Percentiles rank a stretch among this genome's conserved stretches.
phyloP scores from a whole-genome alignment of 1,140 invertebrate species.

The Callitettix versicolor region DNA sequence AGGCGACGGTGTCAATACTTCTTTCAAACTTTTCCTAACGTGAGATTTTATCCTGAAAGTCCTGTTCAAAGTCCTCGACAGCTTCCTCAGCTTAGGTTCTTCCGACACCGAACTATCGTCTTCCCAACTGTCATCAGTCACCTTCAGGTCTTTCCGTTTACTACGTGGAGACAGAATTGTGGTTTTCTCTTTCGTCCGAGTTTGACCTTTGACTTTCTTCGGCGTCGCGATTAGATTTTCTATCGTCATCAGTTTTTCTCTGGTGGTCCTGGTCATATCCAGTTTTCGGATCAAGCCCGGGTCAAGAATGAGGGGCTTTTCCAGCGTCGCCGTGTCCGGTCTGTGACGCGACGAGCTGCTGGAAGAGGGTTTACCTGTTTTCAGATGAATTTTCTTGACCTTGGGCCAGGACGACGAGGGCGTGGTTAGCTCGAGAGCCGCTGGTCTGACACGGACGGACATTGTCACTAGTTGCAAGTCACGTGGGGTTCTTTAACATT shows the following conservation, averaged over 20 bases:
- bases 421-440: background rate
- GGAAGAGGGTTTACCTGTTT: background rate
- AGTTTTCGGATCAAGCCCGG: constrained; percentile 37
- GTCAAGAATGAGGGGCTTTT: constrained; percentile 43
- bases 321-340: constrained; percentile 45
- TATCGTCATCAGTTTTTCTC: constrained; percentile 35
- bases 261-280: constrained; percentile 4
- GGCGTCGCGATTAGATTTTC: constrained; percentile 37
- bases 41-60: background rate
- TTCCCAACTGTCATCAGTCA: constrained; percentile 15
- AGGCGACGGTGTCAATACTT: background rate
- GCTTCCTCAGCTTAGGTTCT: constrained; percentile 4
- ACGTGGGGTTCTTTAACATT: no score
- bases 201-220: constrained; percentile 19
- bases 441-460: background rate
- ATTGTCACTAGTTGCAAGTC: no score
- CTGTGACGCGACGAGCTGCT: constrained; percentile 20
- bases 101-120: constrained; percentile 3
- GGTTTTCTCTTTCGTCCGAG: constrained; percentile 2
- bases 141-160: constrained; percentile 17
- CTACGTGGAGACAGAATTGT: constrained; percentile 1
- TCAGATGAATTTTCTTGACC: constrained; percentile 1
- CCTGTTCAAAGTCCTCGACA: constrained; percentile 1
- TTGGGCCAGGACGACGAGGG: background rate
- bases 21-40: background rate